phyloP scores from a whole-genome alignment of 2,797 vertebrate species.

The Amazonetta brasiliensis region DNA sequence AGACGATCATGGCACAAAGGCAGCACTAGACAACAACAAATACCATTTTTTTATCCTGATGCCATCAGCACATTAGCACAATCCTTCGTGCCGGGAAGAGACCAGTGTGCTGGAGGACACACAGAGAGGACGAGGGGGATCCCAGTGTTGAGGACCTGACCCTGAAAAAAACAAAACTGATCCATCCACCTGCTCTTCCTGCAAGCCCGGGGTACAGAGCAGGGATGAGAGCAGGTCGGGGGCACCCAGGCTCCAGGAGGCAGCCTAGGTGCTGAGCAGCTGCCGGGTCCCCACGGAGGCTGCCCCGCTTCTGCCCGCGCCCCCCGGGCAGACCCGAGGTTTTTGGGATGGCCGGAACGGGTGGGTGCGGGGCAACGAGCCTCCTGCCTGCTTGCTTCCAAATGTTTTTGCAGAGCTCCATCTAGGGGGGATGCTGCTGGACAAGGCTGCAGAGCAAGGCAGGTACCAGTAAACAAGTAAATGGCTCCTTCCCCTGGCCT shows the following conservation, averaged over 20 bases:
- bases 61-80: background rate
- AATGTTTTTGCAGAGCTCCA: constrained; percentile 60
- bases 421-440: constrained; percentile 55
- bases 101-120: too few relatives aligned
- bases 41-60: background rate
- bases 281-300: background rate
- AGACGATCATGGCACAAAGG: background rate
- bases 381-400: background rate
- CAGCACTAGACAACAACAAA: background rate
- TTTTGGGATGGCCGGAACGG: background rate
- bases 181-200: background rate
- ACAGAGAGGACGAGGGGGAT: background rate
- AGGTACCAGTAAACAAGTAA: background rate
- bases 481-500: background rate
- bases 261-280: background rate
- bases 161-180: background rate
- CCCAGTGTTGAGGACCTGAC: background rate
- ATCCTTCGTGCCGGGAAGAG: background rate
- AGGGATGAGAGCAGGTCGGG: background rate
- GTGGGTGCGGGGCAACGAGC: background rate
- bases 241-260: background rate
- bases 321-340: background rate
- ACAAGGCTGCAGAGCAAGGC: background rate
- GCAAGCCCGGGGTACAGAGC: background rate
- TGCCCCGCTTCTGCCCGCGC: background rate